These are phyloP conservation scores for Noctua fimbriata DNA, from an alignment of 2,888 invertebrate genomes.

Conservation along the genomic window DNA sequence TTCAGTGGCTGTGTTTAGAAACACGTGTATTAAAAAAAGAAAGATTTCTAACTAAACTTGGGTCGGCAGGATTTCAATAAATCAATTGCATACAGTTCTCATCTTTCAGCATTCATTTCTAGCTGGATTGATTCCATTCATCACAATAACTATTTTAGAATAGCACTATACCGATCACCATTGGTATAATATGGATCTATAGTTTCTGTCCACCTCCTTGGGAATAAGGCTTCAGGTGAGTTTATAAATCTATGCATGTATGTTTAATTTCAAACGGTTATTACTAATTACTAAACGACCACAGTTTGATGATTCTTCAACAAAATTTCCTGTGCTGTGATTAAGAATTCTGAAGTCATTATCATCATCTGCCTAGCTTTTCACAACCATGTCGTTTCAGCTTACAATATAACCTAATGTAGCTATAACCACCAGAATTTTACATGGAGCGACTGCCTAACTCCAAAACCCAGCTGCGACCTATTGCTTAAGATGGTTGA, in stretches of 20 bases:
- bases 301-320: neutral
- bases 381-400: neutral
- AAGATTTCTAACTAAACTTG: neutral
- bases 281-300: too few relatives aligned
- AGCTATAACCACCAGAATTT: neutral
- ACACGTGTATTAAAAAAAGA: conserved; percentile 21
- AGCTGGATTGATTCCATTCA: neutral
- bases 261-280: neutral
- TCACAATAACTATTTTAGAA: neutral
- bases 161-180: neutral
- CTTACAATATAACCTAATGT: neutral
- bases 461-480: neutral
- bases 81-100: neutral
- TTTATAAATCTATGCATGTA: neutral
- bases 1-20: neutral
- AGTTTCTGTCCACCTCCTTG: neutral
- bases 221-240: too few relatives aligned
- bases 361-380: neutral
- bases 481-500: neutral
- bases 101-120: neutral
- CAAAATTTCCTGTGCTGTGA: neutral
- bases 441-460: too few relatives aligned
- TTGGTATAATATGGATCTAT: neutral
- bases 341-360: neutral
- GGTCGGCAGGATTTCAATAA: neutral